Percentiles rank a stretch among this genome's conserved stretches.
Evolutionary conservation across 1,140 invertebrate genomes (phyloP).

Genomic region (Rhopalosiphum padi): DNA sequence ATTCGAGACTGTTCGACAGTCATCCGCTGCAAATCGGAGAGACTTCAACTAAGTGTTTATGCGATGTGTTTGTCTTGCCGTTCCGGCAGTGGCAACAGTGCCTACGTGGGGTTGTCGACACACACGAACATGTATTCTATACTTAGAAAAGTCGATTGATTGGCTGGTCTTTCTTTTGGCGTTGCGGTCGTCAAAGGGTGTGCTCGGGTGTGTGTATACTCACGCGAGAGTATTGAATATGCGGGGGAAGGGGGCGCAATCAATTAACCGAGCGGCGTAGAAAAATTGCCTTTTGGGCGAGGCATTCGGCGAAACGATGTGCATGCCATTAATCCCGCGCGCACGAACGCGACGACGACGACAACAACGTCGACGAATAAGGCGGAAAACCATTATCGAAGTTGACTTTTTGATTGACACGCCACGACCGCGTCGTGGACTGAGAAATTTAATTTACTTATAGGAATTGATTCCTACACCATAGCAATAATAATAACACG

Average conservation of each 20-base stretch:
- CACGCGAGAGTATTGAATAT: background rate
- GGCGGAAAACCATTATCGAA: background rate
- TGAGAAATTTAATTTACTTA: background rate
- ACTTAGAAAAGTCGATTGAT: constrained; percentile 5
- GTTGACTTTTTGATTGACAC: constrained; percentile 14
- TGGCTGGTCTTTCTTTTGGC: background rate
- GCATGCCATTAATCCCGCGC: background rate
- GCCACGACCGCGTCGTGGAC: background rate
- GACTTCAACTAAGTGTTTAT: background rate
- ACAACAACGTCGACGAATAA: background rate
- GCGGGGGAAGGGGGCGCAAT: background rate
- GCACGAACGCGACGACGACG: background rate
- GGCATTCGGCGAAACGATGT: background rate
- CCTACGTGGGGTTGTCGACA: background rate
- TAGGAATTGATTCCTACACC: background rate
- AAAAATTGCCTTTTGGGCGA: constrained; percentile 5
- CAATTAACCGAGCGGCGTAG: background rate
- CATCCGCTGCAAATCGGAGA: background rate
- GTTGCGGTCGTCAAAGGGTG: background rate
- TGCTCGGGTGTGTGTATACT: background rate
- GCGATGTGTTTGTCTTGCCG: background rate
- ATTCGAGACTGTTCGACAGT: background rate
- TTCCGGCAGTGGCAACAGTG: background rate
- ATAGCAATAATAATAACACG: no score
- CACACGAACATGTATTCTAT: background rate